Conservation (phyloP, 2,113 vertebrate species). For the Chrysemys picta region DNA sequence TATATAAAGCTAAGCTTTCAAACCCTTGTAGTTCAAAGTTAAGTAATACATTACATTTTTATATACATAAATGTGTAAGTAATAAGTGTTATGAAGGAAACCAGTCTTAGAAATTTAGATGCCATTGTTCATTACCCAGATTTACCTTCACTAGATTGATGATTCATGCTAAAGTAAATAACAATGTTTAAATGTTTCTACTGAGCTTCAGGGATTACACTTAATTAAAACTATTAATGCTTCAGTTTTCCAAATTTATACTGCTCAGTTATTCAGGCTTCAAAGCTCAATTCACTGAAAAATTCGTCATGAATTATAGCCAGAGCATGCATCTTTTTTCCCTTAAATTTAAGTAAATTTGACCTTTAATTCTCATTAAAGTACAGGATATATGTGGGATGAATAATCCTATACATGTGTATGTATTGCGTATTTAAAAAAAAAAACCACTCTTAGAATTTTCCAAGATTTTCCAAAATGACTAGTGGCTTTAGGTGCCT, state of each 20-base stretch:
- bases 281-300: slow-evolving; percentile 43
- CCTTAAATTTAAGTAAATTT: background rate
- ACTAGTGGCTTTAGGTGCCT: background rate
- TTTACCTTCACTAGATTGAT: slow-evolving; percentile 38
- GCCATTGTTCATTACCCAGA: slow-evolving; percentile 39
- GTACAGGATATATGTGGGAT: slow-evolving; percentile 1
- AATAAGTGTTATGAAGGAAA: slow-evolving; percentile 55
- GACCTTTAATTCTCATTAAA: slow-evolving; percentile 24
- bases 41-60: slow-evolving; percentile 47
- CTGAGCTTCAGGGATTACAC: slow-evolving; percentile 16
- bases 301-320: slow-evolving; percentile 53
- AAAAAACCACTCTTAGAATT: slow-evolving; percentile 13
- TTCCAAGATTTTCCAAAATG: slow-evolving; percentile 8
- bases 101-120: slow-evolving; percentile 32
- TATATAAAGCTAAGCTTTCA: slow-evolving; percentile 38
- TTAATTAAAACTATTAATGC: slow-evolving; percentile 45
- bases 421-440: background rate
- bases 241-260: slow-evolving; percentile 39
- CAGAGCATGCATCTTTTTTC: background rate
- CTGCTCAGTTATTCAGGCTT: slow-evolving; percentile 51
- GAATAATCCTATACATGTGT: background rate
- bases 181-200: slow-evolving; percentile 57
- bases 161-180: slow-evolving; percentile 49
- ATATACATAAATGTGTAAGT: slow-evolving; percentile 61
- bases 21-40: slow-evolving; percentile 48